Base-by-base conservation (phyloP, 2,888 invertebrate genomes). In the Philaethria dido region DNA sequence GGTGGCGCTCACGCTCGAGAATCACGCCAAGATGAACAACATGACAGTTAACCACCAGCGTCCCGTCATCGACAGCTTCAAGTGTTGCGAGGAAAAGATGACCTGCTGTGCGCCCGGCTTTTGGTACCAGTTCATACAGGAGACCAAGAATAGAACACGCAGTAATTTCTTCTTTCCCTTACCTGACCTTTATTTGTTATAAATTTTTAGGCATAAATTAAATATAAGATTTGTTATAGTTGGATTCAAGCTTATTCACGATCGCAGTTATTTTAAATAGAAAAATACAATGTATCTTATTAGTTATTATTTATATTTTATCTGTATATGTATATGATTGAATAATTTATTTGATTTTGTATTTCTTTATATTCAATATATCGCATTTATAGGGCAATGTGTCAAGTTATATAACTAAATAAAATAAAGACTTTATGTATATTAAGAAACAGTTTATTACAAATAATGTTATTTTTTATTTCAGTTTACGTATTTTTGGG, bases 401-500 rank as follows among this genome's bases (percentile, higher is more conserved):
- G n/a, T n/a, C n/a, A n/a, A n/a, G n/a, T n/a, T n/a, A n/a, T n/a
- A 29, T 3, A 6, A 29, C 29, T 6, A 6, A 29, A 29, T 29
- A 29, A 29, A 29, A 6, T 29, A 29, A 29, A 29, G 3, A 29
- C 3, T 29, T 4, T 29, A 29, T 6, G 29, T 6, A 29, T 29
- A 29, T 9, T 20, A 13, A 18, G 13, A 11, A 20, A 18, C 2
- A 16, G 18, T 18, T 0, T 3, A 20, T 18, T 47, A 18, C 11
- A 52, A 1, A 3, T 16, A n/a, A n/a, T n/a, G n/a, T 36, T 39
- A 14, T 8, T 36, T 8, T 20, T 55, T 55, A 20, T 55, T 95
- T 64, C 93, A 98, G 99, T 99, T 84, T 99, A 99, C 85, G 97
- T 99, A 60, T 98, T 99, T 84, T 93, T 99, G 80, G 99, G 99